A percentile compares a stretch with the other conserved stretches of the same genome.
Conservation (phyloP, 2,888 invertebrate genomes). For the Pollenia labialis region DNA sequence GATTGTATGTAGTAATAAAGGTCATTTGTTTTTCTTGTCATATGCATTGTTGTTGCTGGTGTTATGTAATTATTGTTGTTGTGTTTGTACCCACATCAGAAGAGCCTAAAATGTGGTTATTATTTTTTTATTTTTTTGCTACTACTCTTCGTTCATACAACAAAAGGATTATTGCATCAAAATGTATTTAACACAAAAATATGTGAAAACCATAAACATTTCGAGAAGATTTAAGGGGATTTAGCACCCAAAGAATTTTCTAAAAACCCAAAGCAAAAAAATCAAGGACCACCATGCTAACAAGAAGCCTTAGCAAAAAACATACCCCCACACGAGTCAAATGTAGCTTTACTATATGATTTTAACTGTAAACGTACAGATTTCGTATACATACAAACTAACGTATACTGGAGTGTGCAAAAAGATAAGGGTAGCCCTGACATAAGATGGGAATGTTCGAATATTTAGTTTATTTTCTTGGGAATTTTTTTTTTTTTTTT, state of each 20-base stretch:
- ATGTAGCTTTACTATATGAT: no score
- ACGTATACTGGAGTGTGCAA: no score
- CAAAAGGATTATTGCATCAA: slow-evolving; percentile 70
- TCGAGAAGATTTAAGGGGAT: slow-evolving; percentile 54
- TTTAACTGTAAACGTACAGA: no score
- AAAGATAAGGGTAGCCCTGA: no score
- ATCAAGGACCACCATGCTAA: neutral
- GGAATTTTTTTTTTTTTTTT: no score
- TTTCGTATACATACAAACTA: no score
- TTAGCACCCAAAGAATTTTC: slow-evolving; percentile 59
- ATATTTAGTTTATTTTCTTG: no score
- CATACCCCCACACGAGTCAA: no score
- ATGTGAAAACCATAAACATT: slow-evolving; percentile 67
- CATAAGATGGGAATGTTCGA: no score
- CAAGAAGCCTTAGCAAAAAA: neutral
- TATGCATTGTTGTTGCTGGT: slow-evolving; percentile 19
- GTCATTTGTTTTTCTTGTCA: slow-evolving; percentile 65
- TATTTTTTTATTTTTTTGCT: neutral
- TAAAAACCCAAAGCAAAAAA: neutral
- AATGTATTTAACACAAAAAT: slow-evolving; percentile 66
- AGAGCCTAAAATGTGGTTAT: slow-evolving; percentile 60
- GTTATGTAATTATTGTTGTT: slow-evolving; percentile 15
- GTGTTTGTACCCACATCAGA: slow-evolving; percentile 60
- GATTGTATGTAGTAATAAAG: slow-evolving; percentile 41
- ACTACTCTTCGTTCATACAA: slow-evolving; percentile 38